Evolutionary conservation across 2,113 vertebrate genomes (phyloP), one percentile per base, ranked within the genome.

Genomic region (Sylvia atricapilla): DNA sequence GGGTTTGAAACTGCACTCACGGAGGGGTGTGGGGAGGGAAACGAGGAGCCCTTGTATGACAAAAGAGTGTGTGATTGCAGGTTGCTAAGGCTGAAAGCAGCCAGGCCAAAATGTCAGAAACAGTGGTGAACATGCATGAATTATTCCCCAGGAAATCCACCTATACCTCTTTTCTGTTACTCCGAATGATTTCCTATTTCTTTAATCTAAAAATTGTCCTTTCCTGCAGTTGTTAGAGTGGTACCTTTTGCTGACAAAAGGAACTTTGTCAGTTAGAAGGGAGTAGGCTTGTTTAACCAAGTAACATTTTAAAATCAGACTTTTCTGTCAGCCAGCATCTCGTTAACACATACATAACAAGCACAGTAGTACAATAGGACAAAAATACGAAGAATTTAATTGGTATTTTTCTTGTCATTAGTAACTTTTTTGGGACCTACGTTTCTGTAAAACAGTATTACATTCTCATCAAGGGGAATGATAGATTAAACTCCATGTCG

Each of bases 71-170:
- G 31, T 81, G 76, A 90, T 90, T 90, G 60, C 39, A 78, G 56
- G 35, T 77, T 67, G 43, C 76, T 90, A 84, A 90, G 49, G 35
- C 39, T 89, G 59, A 95, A 96, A 90, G 72, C 39, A 93, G 47
- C 21, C 50, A 55, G 35, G 50, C 72, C 8, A 12, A 67, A 94
- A 72, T 86, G 24, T 81, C 55, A 90, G 68, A 93, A 94, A 70
- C 37, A 67, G 76, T 63, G 64, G 52, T 59, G 80, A 84, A 78
- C 13, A 19, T 52, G 76, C 72, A 55, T 37, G 33, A 74, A 81
- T 59, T 86, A 67, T 70, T 86, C 72, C 39, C 50, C 43, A 53
- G 39, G 56, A 27, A 55, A 58, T 41, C 64, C 15, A 62, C 30
- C 16, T 73, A 10, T n/a, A 66, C 15, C 5, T 85, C 37, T 84